A percentile compares a stretch with the other conserved stretches of the same genome.
Conservation (phyloP, 2,113 vertebrate genomes). For the Perccottus glenii region DNA sequence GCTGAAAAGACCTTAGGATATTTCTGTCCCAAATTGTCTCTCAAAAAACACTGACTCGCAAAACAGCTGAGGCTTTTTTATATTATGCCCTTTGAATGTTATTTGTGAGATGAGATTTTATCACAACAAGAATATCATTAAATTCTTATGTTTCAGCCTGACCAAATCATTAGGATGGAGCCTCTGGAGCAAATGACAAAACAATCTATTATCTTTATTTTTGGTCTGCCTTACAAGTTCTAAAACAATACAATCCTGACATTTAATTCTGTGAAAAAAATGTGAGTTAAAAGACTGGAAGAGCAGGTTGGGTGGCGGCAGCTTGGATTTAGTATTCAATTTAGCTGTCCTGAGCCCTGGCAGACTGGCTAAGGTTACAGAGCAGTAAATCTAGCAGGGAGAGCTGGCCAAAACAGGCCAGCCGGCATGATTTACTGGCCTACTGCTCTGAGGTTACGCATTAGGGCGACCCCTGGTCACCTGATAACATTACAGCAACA, state of each 20-base stretch:
- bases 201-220: slow-evolving; percentile 33
- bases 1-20: slow-evolving; percentile 60
- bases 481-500: slow-evolving; percentile 75
- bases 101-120: slow-evolving; percentile 47
- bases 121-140: slow-evolving; percentile 46
- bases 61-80: slow-evolving; percentile 43
- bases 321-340: slow-evolving; percentile 85
- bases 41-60: slow-evolving; percentile 44
- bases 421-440: slow-evolving; percentile 77
- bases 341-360: slow-evolving; percentile 78
- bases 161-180: slow-evolving; percentile 22
- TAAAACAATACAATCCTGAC: slow-evolving; percentile 47
- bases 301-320: slow-evolving; percentile 69
- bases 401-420: slow-evolving; percentile 71
- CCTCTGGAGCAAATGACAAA: slow-evolving; percentile 22
- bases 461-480: slow-evolving; percentile 76
- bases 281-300: slow-evolving; percentile 16
- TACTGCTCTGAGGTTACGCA: slow-evolving; percentile 74
- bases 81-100: slow-evolving; percentile 38
- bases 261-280: slow-evolving; percentile 59
- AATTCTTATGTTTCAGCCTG: slow-evolving; percentile 33
- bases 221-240: slow-evolving; percentile 13
- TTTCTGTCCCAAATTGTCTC: slow-evolving; percentile 55
- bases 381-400: slow-evolving; percentile 80
- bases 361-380: slow-evolving; percentile 80